These are phyloP conservation scores for Drosophila neutralis DNA, from an alignment of 2,888 invertebrate species.

Conservation along the genomic window DNA sequence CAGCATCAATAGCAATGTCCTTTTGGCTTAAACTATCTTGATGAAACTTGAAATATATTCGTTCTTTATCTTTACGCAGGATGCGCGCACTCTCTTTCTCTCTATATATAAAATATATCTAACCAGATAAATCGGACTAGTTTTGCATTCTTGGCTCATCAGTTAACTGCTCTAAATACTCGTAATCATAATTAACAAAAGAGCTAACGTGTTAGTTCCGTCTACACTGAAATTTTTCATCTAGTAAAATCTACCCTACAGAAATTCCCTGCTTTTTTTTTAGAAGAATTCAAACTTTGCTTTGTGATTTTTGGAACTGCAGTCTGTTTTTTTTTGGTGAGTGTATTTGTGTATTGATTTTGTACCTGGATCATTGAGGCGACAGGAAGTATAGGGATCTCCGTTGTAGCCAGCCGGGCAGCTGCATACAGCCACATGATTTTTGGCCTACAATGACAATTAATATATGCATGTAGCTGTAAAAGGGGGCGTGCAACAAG, in stretches of 20 bases:
- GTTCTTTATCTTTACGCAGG: not conserved
- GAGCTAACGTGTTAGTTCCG: not conserved
- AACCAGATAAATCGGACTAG: not conserved
- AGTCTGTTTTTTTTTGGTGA: not conserved
- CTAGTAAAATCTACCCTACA: not conserved
- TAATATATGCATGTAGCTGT: not conserved
- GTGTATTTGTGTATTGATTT: not conserved
- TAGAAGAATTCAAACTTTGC: not conserved
- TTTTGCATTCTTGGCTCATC: not conserved
- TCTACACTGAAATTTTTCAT: not conserved
- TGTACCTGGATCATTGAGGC: conserved; percentile 91
- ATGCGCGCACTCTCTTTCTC: not conserved
- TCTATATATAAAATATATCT: not conserved
- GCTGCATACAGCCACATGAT: conserved; percentile 91
- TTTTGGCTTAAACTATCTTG: not conserved
- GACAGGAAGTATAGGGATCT: conserved; percentile 90
- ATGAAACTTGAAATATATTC: not conserved
- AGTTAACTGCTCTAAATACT: not conserved
- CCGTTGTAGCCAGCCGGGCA: conserved; percentile 92
- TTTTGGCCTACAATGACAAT: conserved; percentile 85
- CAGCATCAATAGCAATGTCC: not conserved
- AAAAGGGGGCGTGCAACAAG: not conserved
- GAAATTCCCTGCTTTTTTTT: not conserved
- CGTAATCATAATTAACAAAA: not conserved
- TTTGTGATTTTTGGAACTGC: not conserved